Percentiles rank a stretch among this genome's conserved stretches.
These are phyloP conservation scores for Scolopax mira DNA, from an alignment of 2,113 vertebrate species.

Conservation along the genomic window DNA sequence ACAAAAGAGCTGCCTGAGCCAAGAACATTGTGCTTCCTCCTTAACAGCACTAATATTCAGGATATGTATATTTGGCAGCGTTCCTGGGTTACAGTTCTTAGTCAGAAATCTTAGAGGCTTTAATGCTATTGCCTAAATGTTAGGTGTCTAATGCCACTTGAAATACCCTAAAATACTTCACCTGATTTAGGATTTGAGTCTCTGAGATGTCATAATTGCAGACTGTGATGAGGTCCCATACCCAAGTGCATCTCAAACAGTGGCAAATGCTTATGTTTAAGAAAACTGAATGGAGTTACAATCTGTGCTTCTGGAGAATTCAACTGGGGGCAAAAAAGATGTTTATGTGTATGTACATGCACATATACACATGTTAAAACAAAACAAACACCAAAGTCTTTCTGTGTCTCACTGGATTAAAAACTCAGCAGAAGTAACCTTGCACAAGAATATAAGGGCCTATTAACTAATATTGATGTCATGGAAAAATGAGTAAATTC, in stretches of 20 bases:
- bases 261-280: background rate
- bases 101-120: conserved; percentile 10
- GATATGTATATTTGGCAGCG: conserved; percentile 21
- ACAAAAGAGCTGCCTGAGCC: conserved; percentile 7
- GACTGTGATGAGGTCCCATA: background rate
- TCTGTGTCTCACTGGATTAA: background rate
- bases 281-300: background rate
- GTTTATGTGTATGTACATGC: background rate
- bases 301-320: background rate
- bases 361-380: background rate
- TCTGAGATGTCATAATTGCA: background rate
- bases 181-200: background rate
- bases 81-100: background rate
- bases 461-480: background rate
- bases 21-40: conserved; percentile 29
- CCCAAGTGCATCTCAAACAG: background rate
- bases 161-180: background rate
- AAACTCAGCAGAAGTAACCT: background rate
- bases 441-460: background rate
- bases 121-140: background rate
- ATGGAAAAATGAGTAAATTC: background rate
- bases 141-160: background rate
- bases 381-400: background rate
- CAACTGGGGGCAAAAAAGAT: background rate
- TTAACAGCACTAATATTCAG: conserved; percentile 17